Evolutionary conservation across 1,140 invertebrate genomes (phyloP).

Genomic region (Diabrotica undecimpunctata): DNA sequence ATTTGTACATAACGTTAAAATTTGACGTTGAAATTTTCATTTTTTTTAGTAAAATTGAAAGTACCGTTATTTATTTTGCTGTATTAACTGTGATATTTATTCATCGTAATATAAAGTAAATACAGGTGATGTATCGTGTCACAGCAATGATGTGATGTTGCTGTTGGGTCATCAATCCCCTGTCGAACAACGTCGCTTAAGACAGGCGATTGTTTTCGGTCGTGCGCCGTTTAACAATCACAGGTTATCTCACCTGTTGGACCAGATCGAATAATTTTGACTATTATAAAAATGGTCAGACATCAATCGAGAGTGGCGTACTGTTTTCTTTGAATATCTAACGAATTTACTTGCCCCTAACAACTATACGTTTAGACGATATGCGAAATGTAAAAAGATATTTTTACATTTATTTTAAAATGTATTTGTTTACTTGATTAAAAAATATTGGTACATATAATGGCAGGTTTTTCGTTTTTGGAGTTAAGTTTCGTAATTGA

Average conservation of each 20-base stretch:
- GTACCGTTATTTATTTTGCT: neutral
- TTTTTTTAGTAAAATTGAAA: too few relatives aligned
- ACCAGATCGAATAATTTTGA: slow-evolving; percentile 16
- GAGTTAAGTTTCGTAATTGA: too few relatives aligned
- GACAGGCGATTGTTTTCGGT: slow-evolving; percentile 32
- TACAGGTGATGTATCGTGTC: slow-evolving; percentile 31
- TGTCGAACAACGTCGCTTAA: slow-evolving; percentile 27
- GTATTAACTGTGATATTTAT: neutral
- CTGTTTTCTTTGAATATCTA: neutral
- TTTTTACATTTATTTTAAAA: too few relatives aligned
- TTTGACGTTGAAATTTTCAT: too few relatives aligned
- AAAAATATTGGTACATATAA: too few relatives aligned
- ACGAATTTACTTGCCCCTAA: too few relatives aligned
- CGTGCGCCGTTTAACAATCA: slow-evolving; percentile 23
- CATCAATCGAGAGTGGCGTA: neutral
- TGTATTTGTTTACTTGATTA: too few relatives aligned
- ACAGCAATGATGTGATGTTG: slow-evolving; percentile 23
- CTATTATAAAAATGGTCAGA: neutral
- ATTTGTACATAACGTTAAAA: too few relatives aligned
- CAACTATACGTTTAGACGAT: too few relatives aligned
- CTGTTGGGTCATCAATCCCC: slow-evolving; percentile 36
- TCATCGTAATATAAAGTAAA: slow-evolving; percentile 23
- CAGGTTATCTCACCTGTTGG: slow-evolving; percentile 25
- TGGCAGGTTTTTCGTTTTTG: too few relatives aligned
- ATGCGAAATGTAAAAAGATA: too few relatives aligned